phyloP scores from a whole-genome alignment of 2,888 invertebrate genomes.

The Lepidochitona cinerea region DNA sequence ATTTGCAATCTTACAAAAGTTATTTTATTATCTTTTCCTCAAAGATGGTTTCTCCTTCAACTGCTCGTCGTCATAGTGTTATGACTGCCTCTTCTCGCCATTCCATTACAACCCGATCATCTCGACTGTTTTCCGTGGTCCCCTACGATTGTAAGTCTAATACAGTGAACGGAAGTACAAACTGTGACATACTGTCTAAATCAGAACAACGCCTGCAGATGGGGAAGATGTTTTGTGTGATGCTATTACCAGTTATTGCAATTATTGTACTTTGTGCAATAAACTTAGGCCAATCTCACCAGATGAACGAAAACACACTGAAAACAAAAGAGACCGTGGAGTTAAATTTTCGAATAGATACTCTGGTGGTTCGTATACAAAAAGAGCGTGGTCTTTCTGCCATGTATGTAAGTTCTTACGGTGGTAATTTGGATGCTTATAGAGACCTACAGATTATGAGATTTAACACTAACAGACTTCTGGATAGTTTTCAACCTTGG shows the following conservation, averaged over 20 bases:
- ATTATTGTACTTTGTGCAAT: background rate
- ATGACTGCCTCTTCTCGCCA: too few relatives aligned
- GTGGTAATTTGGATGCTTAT: background rate
- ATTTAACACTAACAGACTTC: background rate
- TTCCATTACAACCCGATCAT: background rate
- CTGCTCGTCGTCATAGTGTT: too few relatives aligned
- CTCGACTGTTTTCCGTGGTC: background rate
- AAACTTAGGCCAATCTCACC: background rate
- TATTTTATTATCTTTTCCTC: too few relatives aligned
- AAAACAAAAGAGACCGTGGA: background rate
- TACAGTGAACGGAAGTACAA: background rate
- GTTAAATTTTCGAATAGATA: background rate
- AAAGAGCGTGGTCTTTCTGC: background rate
- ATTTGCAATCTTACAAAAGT: too few relatives aligned
- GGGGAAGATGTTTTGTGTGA: background rate
- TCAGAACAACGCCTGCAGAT: background rate
- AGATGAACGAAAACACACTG: background rate
- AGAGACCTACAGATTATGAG: background rate
- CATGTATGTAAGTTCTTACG: constrained; percentile 3
- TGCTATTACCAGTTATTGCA: background rate
- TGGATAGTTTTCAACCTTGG: background rate
- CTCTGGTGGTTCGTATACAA: background rate
- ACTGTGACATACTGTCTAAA: background rate
- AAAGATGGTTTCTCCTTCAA: too few relatives aligned
- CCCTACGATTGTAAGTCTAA: background rate